Conservation (phyloP, 2,888 invertebrate species). For the Calliopum simillimum region DNA sequence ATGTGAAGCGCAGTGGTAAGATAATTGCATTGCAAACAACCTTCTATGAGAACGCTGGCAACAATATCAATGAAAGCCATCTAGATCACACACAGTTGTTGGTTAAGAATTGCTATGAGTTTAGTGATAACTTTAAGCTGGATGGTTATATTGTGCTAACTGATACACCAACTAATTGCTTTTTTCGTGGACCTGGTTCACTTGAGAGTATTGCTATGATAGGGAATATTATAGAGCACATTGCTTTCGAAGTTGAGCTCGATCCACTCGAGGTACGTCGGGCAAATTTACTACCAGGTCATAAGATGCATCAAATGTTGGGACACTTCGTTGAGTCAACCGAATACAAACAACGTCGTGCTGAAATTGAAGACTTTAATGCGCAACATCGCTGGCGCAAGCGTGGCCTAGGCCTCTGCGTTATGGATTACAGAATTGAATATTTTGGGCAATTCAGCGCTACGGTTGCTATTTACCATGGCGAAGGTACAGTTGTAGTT, state of each 20-base stretch:
- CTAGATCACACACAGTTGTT: constrained; percentile 59
- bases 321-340: constrained; percentile 68
- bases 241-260: constrained; percentile 70
- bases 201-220: constrained; percentile 74
- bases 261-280: constrained; percentile 73
- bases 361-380: constrained; percentile 73
- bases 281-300: constrained; percentile 68
- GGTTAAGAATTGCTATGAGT: constrained; percentile 74
- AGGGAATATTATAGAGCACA: constrained; percentile 77
- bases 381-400: constrained; percentile 84
- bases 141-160: constrained; percentile 76
- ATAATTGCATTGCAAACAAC: constrained; percentile 75
- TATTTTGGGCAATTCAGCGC: constrained; percentile 71
- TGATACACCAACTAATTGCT: constrained; percentile 77
- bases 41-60: constrained; percentile 72
- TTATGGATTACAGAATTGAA: constrained; percentile 76
- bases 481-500: constrained; percentile 79
- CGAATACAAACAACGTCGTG: constrained; percentile 71
- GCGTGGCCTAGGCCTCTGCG: constrained; percentile 75
- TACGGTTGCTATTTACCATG: constrained; percentile 76
- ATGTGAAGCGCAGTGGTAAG: constrained; percentile 73
- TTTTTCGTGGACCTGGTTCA: constrained; percentile 74
- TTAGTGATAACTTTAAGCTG: constrained; percentile 74
- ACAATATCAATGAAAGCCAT: constrained; percentile 69
- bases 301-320: constrained; percentile 68